Base-by-base conservation (phyloP, 2,888 invertebrate genomes). In the Stenchaetothrips biformis region DNA sequence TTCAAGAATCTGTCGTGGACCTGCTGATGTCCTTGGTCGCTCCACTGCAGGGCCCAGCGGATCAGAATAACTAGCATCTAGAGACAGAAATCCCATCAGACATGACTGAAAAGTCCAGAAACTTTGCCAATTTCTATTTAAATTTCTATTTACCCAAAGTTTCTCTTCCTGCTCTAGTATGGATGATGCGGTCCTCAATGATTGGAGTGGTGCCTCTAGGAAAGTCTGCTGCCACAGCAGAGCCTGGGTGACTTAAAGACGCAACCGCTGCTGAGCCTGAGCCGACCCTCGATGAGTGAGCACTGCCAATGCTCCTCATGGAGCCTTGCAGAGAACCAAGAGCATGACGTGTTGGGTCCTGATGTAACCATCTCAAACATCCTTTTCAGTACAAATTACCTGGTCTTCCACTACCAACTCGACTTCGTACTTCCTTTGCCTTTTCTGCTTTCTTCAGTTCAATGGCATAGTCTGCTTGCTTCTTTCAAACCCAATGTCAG, bases 401-500 rank as follows among this genome's bases (percentile, higher is more conserved):
- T 78, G 84, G 83, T 80, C 83, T 89, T 82, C 90, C 86, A 82
- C 89, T 90, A 78, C 89, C 89, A 80, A 90, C 89, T 80, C 90
- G 86, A 82, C 90, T 90, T 82, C 90, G 87, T 9, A 89, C 87
- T 85, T 90, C 90, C 82, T 89, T 89, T 0, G 88, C 88, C 82
- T 89, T 89, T 82, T 91, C 89, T 6, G 90, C 92, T 82, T 95
- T 93, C 84, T 95, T 94, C 85, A 98, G 89, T 85, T 97, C 96
- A 59, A 92, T 88, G 0, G 92, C 90, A 88, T 97, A 98, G 27
- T 94, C 92, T 82, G 94, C 92, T n/a, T 0, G 96, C 93, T 85
- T 99, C 98, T 67, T 94, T 91, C 85, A 98, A 90, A 0, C 98
- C 98, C 84, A 98, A n/a, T 90, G 85, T 97, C 97, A 59, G 93